Percentiles rank a stretch among this genome's conserved stretches.
Evolutionary conservation across 2,113 vertebrate genomes (phyloP).

Genomic region (Chionis minor): DNA sequence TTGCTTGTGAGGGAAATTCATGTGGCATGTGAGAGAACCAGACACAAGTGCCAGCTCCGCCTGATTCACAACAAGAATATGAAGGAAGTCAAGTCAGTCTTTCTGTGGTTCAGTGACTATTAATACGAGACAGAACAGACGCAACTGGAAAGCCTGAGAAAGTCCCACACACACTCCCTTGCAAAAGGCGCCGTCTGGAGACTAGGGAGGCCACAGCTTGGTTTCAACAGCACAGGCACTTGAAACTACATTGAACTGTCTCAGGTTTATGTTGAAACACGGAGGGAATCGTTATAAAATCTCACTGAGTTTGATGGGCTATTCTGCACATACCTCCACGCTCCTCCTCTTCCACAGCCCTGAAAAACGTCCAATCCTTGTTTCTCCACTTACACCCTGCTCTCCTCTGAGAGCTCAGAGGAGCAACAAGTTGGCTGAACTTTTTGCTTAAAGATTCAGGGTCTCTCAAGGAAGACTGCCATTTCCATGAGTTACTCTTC

Average conservation of each 20-base stretch:
- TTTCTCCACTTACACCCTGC: not conserved
- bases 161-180: constrained; percentile 38
- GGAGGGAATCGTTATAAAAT: not conserved
- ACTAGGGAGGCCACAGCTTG: not conserved
- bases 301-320: not conserved
- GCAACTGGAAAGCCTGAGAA: constrained; percentile 64
- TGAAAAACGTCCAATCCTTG: not conserved
- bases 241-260: not conserved
- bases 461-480: not conserved
- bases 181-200: constrained; percentile 16
- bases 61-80: constrained; percentile 60
- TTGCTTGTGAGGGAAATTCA: constrained; percentile 6
- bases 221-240: not conserved
- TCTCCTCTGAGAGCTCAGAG: not conserved
- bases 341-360: not conserved
- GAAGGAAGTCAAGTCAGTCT: constrained; percentile 64
- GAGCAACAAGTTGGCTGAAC: not conserved
- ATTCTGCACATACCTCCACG: not conserved
- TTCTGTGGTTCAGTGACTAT: constrained; percentile 62
- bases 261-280: not conserved
- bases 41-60: not conserved
- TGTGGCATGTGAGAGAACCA: not conserved
- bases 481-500: not conserved
- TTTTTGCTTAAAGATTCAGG: not conserved
- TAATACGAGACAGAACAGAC: constrained; percentile 27